phyloP scores from a whole-genome alignment of 2,797 vertebrate genomes.

The Melanotaenia boesemani region DNA sequence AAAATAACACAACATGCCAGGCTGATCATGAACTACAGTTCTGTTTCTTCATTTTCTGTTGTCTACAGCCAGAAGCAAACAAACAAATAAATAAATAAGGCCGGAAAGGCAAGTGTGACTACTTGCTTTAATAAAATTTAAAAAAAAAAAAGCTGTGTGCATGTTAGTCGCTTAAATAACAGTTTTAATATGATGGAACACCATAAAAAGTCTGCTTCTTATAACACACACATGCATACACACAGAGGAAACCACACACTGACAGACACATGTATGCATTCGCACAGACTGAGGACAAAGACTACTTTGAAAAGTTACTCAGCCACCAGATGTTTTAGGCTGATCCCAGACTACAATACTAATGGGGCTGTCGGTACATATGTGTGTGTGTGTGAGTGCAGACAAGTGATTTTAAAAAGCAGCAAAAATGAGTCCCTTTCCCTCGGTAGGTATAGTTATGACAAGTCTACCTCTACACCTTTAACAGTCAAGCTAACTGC shows the following conservation, averaged over 20 bases:
- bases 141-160: constrained; percentile 21
- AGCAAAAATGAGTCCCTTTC: constrained; percentile 21
- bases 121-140: constrained; percentile 43
- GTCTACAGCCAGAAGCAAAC: constrained; percentile 24
- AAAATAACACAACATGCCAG: constrained; percentile 49
- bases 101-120: constrained; percentile 37
- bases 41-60: constrained; percentile 30
- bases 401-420: constrained; percentile 32
- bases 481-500: constrained; percentile 15
- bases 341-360: constrained; percentile 77
- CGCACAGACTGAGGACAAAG: constrained; percentile 73
- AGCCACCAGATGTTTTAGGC: constrained; percentile 81
- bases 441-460: constrained; percentile 25
- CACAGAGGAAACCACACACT: constrained; percentile 32
- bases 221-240: constrained; percentile 57
- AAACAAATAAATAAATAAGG: constrained; percentile 6
- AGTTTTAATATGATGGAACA: constrained; percentile 76
- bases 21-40: constrained; percentile 33
- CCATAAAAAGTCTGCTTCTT: constrained; percentile 75
- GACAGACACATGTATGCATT: constrained; percentile 54
- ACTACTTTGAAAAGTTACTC: constrained; percentile 80
- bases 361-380: constrained; percentile 54
- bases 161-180: constrained; percentile 74
- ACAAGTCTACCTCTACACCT: neutral
- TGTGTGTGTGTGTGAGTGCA: constrained; percentile 10